These are phyloP conservation scores for Xestia rhomboidea DNA, from an alignment of 2,888 invertebrate species.

Conservation along the genomic window DNA sequence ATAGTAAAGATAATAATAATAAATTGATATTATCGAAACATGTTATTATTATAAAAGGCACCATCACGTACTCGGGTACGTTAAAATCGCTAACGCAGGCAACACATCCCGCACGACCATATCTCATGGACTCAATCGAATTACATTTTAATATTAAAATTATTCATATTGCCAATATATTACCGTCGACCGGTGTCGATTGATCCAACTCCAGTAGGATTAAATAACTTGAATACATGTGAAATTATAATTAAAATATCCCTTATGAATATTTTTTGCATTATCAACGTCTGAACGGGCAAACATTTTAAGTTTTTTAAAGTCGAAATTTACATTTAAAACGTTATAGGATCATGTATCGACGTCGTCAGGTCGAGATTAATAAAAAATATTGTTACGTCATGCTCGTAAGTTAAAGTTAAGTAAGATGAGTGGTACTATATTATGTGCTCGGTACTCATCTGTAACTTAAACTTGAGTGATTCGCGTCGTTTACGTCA, in stretches of 20 bases:
- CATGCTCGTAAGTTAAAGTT: slow-evolving; percentile 53
- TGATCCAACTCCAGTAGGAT: slow-evolving; percentile 75
- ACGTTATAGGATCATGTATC: slow-evolving; percentile 71
- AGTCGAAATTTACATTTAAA: slow-evolving; percentile 80
- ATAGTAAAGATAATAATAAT: slow-evolving; percentile 45
- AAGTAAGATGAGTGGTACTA: slow-evolving; percentile 54
- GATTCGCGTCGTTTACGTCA: slow-evolving; percentile 6
- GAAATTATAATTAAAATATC: slow-evolving; percentile 85
- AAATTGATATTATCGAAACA: slow-evolving; percentile 34
- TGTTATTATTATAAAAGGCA: slow-evolving; percentile 38
- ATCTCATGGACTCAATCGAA: slow-evolving; percentile 71
- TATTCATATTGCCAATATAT: slow-evolving; percentile 71
- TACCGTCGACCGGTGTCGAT: slow-evolving; percentile 66
- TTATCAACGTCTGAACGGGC: slow-evolving; percentile 67
- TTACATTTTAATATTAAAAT: slow-evolving; percentile 74
- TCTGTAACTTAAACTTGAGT: slow-evolving; percentile 17
- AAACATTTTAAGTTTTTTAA: slow-evolving; percentile 82
- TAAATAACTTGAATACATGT: slow-evolving; percentile 77
- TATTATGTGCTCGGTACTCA: slow-evolving; percentile 3
- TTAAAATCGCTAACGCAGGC: slow-evolving; percentile 62
- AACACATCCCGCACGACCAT: slow-evolving; percentile 59
- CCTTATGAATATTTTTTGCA: slow-evolving; percentile 78
- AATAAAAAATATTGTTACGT: slow-evolving; percentile 55
- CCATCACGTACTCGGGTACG: slow-evolving; percentile 18
- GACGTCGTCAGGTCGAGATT: slow-evolving; percentile 51